Evolutionary conservation across 2,888 invertebrate genomes (phyloP).

Genomic region (Rhabditophanes sp.): DNA sequence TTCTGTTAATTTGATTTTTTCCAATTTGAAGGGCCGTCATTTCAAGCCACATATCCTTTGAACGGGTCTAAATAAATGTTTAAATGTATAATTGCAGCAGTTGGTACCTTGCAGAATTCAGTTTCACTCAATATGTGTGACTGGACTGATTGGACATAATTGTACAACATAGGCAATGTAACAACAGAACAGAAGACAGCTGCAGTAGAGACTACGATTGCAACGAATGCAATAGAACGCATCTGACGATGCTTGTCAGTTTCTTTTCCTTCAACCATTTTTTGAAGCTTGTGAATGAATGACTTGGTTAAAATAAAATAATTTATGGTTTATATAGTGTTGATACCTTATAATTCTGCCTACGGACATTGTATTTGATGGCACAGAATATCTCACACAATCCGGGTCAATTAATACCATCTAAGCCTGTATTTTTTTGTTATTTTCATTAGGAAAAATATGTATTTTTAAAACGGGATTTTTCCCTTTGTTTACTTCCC

Average conservation of each 20-base stretch:
- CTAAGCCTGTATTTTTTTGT: too few species aligned
- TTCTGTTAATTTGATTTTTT: conserved; percentile 18
- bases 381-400: too few species aligned
- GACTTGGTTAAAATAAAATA: too few species aligned
- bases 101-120: conserved; percentile 44
- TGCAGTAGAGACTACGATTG: conserved; percentile 40
- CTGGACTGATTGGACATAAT: conserved; percentile 42
- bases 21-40: conserved; percentile 40
- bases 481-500: neutral
- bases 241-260: conserved; percentile 38
- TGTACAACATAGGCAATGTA: conserved; percentile 42
- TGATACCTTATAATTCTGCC: too few species aligned
- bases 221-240: conserved; percentile 41
- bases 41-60: too few species aligned
- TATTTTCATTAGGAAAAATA: neutral
- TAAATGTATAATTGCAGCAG: too few species aligned
- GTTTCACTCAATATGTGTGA: conserved; percentile 40
- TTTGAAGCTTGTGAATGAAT: too few species aligned
- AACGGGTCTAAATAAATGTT: too few species aligned
- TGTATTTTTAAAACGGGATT: too few species aligned
- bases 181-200: conserved; percentile 42
- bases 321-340: too few species aligned
- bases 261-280: conserved; percentile 13
- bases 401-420: too few species aligned
- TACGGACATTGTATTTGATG: too few species aligned